phyloP scores from a whole-genome alignment of 2,888 invertebrate species.

The Celastrina argiolus region DNA sequence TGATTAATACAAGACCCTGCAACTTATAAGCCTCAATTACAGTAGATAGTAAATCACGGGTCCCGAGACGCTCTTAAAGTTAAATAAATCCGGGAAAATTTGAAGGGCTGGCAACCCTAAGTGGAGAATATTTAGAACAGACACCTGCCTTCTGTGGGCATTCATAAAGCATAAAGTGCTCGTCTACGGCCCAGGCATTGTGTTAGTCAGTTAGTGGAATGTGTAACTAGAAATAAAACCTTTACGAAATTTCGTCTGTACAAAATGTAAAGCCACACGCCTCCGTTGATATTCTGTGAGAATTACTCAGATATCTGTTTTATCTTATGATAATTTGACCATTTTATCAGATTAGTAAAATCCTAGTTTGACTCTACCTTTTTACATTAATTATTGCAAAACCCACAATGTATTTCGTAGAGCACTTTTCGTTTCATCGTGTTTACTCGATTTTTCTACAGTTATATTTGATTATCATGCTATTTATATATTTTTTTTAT shows the following conservation, averaged over 20 bases:
- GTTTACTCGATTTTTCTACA: no score
- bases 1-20: neutral
- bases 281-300: neutral
- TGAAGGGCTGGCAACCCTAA: constrained; percentile 1
- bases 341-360: neutral
- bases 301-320: neutral
- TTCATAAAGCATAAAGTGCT: constrained; percentile 21
- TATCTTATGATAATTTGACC: neutral
- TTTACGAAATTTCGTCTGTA: neutral
- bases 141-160: constrained; percentile 14
- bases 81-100: neutral
- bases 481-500: no score
- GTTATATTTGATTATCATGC: no score
- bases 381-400: no score
- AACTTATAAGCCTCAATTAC: neutral
- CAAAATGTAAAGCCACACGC: neutral
- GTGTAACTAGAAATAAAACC: constrained; percentile 11
- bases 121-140: constrained; percentile 15
- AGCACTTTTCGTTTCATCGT: no score
- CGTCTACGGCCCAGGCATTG: constrained; percentile 12
- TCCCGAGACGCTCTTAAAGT: constrained; percentile 16
- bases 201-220: constrained; percentile 1
- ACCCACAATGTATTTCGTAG: no score
- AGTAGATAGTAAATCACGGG: constrained; percentile 1
- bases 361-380: neutral